Conservation (phyloP, 1,140 invertebrate genomes). For the Caerostris extrusa region DNA sequence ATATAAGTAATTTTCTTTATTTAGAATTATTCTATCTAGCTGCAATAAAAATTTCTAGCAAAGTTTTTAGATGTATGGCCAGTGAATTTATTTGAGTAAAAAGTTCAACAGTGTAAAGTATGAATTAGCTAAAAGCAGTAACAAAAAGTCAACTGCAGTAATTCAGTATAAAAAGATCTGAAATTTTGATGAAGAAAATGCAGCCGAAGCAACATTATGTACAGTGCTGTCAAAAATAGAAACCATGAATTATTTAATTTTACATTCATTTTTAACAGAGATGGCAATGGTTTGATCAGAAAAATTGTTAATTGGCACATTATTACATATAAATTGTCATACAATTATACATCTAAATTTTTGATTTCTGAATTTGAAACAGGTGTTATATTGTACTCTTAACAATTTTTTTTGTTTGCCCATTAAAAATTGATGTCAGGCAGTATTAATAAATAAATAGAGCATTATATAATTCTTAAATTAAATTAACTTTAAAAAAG, state of each 20-base stretch:
- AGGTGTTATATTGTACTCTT: no score
- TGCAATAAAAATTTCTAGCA: slow-evolving; percentile 21
- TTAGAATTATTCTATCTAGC: background rate
- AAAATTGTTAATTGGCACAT: background rate
- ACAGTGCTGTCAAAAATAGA: background rate
- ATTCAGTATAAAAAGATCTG: slow-evolving; percentile 8
- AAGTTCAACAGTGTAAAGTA: slow-evolving; percentile 3
- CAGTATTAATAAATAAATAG: no score
- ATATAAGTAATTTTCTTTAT: background rate
- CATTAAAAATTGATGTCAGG: no score
- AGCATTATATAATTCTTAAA: no score
- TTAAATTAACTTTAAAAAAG: no score
- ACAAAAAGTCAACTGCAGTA: background rate
- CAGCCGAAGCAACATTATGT: slow-evolving; percentile 27
- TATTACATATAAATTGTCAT: background rate
- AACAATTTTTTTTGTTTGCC: no score
- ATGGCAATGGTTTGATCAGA: slow-evolving; percentile 3
- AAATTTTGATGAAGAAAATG: background rate
- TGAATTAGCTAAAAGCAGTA: slow-evolving; percentile 27
- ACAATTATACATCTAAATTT: no score
- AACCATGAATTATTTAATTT: background rate
- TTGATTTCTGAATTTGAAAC: no score
- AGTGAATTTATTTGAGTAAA: slow-evolving; percentile 4
- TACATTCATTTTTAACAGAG: background rate
- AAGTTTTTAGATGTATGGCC: slow-evolving; percentile 17